Evolutionary conservation across 2,113 vertebrate genomes (phyloP).

Genomic region (Astatoreochromis straeleni): DNA sequence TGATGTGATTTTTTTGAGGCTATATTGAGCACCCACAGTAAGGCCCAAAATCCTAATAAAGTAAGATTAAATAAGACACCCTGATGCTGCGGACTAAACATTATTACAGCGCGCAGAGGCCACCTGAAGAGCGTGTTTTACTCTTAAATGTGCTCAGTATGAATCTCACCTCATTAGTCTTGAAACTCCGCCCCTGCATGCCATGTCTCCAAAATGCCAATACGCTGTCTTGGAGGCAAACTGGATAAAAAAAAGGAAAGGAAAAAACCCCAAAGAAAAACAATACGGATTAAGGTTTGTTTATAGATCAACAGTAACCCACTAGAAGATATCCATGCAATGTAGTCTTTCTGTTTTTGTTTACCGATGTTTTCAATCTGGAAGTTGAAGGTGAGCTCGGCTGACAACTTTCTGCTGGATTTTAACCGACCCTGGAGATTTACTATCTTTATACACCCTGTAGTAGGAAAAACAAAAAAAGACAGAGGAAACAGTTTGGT

Average conservation of each 20-base stretch:
- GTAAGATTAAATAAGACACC: not conserved
- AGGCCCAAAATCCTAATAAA: not conserved
- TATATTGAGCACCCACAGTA: accelerated
- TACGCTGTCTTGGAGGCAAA: slow-evolving; percentile 96
- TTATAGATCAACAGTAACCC: not conserved
- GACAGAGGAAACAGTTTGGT: not conserved
- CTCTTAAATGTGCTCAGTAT: not conserved
- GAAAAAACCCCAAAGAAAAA: accelerated
- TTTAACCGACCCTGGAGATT: slow-evolving; percentile 95
- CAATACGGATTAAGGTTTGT: not conserved
- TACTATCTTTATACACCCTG: slow-evolving; percentile 97
- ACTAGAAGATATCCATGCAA: not conserved
- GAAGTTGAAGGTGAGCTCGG: slow-evolving; percentile 96
- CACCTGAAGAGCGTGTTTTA: not conserved
- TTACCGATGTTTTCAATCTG: slow-evolving; percentile 96
- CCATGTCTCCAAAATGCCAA: slow-evolving; percentile 97
- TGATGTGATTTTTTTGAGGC: not conserved
- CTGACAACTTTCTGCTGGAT: slow-evolving; percentile 92
- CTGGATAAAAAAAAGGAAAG: slow-evolving; percentile 53
- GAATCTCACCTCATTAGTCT: slow-evolving; percentile 89
- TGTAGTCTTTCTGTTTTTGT: not conserved
- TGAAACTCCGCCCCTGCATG: slow-evolving; percentile 97
- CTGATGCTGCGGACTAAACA: not conserved
- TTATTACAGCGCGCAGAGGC: not conserved
- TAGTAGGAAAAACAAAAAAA: not conserved